These are phyloP conservation scores for Tipula helvola DNA, from an alignment of 2,888 invertebrate genomes.

Conservation along the genomic window DNA sequence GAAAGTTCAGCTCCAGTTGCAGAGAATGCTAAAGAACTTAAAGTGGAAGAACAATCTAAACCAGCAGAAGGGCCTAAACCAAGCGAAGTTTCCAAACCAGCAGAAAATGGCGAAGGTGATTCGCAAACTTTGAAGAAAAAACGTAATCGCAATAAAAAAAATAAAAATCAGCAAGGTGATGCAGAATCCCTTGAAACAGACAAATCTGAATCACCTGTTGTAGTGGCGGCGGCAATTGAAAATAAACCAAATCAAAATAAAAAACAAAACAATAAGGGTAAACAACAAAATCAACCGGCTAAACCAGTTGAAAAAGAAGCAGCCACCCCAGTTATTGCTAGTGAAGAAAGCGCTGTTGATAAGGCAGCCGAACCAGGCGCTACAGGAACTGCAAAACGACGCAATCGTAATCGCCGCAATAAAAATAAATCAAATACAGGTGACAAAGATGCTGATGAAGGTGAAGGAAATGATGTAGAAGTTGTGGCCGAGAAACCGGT, in stretches of 20 bases:
- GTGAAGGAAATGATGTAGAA: neutral
- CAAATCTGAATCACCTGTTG: neutral
- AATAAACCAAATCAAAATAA: neutral
- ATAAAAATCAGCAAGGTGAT: neutral
- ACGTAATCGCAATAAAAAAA: slow-evolving; percentile 5
- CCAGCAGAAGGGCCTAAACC: neutral
- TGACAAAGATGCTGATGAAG: neutral
- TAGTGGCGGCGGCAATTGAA: neutral
- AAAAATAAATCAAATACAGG: neutral
- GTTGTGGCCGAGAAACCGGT: neutral
- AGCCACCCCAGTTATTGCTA: neutral
- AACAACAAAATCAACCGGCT: neutral
- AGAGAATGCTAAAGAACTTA: neutral
- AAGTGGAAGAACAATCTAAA: neutral
- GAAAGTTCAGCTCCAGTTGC: neutral
- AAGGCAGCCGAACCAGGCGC: neutral
- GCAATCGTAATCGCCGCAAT: neutral
- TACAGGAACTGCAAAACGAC: neutral
- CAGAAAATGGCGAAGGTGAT: neutral
- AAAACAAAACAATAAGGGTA: neutral
- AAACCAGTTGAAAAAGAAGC: neutral
- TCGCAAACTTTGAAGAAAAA: slow-evolving; percentile 9
- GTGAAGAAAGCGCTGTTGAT: neutral
- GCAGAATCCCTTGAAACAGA: neutral
- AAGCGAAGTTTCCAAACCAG: neutral